phyloP scores from a whole-genome alignment of 2,113 vertebrate genomes.

The Turdus rufiventris region DNA sequence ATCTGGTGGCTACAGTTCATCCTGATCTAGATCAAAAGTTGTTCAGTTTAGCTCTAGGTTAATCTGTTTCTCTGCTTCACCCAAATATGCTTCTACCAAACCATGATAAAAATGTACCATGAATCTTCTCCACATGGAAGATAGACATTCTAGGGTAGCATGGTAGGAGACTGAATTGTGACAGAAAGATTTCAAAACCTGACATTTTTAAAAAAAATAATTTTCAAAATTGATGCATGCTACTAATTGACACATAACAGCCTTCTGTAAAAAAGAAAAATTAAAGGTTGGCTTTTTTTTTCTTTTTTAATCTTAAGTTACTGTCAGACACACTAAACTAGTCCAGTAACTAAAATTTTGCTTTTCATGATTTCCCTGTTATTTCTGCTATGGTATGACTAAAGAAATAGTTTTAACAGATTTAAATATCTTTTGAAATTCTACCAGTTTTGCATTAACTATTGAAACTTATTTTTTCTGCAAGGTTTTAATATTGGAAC shows the following conservation, averaged over 20 bases:
- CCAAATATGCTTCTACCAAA: background rate
- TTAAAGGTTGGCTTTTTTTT: background rate
- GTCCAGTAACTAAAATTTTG: background rate
- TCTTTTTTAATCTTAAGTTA: background rate
- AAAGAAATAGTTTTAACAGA: background rate
- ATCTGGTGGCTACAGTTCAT: background rate
- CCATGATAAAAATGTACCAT: background rate
- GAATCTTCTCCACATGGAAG: background rate
- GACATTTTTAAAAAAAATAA: background rate
- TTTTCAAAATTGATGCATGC: background rate
- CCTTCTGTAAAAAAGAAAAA: background rate
- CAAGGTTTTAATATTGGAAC: constrained; percentile 96
- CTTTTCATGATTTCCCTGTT: background rate
- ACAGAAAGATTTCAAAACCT: background rate
- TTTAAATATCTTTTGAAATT: background rate
- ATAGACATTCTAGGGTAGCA: background rate
- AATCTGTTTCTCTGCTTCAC: background rate
- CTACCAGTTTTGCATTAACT: background rate
- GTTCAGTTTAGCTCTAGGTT: background rate
- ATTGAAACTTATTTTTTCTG: background rate
- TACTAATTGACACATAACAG: background rate
- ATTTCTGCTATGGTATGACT: background rate
- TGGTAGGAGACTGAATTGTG: background rate
- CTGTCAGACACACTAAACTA: background rate
- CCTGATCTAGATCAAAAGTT: background rate